Evolutionary conservation across 2,113 vertebrate genomes (phyloP).

Genomic region (Oryzias curvinotus): DNA sequence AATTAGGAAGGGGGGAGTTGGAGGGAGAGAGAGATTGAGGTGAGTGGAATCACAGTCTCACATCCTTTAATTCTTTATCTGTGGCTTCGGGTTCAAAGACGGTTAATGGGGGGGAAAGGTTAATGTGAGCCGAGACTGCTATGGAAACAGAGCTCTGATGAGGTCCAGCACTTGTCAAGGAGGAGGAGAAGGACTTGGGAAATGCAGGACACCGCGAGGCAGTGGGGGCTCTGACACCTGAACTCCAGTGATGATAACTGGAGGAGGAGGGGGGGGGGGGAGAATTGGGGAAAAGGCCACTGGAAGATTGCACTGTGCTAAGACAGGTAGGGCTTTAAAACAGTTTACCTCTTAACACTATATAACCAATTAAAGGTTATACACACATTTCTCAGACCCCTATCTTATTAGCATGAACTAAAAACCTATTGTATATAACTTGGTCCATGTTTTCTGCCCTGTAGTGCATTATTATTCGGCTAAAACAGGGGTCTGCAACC

Average conservation of each 20-base stretch:
- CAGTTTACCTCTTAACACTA: slow-evolving; percentile 39
- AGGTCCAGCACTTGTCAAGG: slow-evolving; percentile 58
- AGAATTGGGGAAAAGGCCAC: neutral
- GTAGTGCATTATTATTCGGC: too few species aligned
- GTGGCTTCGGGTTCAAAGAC: slow-evolving; percentile 5
- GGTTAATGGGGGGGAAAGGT: slow-evolving; percentile 71
- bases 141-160: slow-evolving; percentile 71
- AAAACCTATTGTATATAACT: too few species aligned
- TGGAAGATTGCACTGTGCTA: slow-evolving; percentile 5
- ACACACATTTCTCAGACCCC: too few species aligned
- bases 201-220: slow-evolving; percentile 29
- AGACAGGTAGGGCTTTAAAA: slow-evolving; percentile 26
- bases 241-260: slow-evolving; percentile 51
- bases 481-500: too few species aligned
- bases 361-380: too few species aligned
- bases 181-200: slow-evolving; percentile 40
- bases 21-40: slow-evolving; percentile 29
- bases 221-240: slow-evolving; percentile 44
- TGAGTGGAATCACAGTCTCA: slow-evolving; percentile 16
- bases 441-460: too few species aligned
- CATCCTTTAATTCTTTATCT: slow-evolving; percentile 4
- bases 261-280: slow-evolving; percentile 11
- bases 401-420: too few species aligned
- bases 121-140: slow-evolving; percentile 72
- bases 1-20: neutral